Evolutionary conservation across 2,888 invertebrate species (phyloP), one percentile per base, ranked within the genome.

Genomic region (Mamestra brassicae): DNA sequence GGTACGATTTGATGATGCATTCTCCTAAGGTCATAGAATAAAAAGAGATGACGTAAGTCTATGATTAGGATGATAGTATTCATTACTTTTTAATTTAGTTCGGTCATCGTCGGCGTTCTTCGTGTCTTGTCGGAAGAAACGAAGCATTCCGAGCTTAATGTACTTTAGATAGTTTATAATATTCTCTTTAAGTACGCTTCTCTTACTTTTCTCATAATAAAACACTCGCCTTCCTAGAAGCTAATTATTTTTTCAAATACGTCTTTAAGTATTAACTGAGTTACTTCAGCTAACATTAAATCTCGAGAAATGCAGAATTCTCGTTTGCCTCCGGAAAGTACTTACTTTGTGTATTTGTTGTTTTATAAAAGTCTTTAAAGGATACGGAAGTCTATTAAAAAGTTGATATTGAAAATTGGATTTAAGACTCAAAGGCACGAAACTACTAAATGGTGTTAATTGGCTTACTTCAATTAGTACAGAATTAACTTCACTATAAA

Each of bases 1-100:
- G 94, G 91, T 94, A 87, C 84, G 73, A 71, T 90, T 90, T 92
- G 92, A 93, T 89, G 90, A 89, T 90, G 91, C 92, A 88, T 89
- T 90, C 89, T 87, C 11, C 87, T 88, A 81, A 86, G 81, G 83
- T 82, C 88, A 89, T 81, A 90, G 89, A 91, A 85, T 87, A 89
- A 87, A 84, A 85, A 81, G 76, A 71, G 66, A 81, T 74, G 74
- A 75, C 74, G 74, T 81, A 76, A 80, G 76, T 83, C 65, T 87
- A 71, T 84, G 74, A 84, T 87, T 88, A 88, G 74, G 75, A 77
- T 85, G 87, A 83, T 88, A 83, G 80, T 80, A 83, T 83, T 87
- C 88, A 87, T 87, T 87, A 88, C 85, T 81, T 85, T 88, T 88
- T 83, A 84, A 87, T 87, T 83, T 85, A 76, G 78, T 82, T 66